These are phyloP conservation scores for Anoplius nigerrimus DNA, from an alignment of 2,888 invertebrate genomes.

Conservation along the genomic window DNA sequence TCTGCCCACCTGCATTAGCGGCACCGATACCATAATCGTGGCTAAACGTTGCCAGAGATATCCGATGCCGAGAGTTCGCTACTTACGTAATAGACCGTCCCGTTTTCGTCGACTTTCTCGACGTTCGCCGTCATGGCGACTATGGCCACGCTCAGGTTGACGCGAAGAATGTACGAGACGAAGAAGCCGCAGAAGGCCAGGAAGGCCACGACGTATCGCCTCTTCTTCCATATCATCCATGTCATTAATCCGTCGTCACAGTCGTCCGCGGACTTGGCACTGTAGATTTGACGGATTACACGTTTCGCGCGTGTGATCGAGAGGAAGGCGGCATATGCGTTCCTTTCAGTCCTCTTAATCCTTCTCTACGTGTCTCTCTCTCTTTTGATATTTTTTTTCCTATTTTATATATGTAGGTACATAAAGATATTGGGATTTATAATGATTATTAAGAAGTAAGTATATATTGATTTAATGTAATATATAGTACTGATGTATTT, in stretches of 20 bases:
- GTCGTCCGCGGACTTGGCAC: slow-evolving; percentile 56
- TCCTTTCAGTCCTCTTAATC: not conserved
- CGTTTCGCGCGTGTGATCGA: not conserved
- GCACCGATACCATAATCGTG: too few relatives aligned
- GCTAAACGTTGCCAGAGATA: too few relatives aligned
- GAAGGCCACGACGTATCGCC: slow-evolving; percentile 85
- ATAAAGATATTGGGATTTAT: too few relatives aligned
- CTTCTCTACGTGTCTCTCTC: not conserved
- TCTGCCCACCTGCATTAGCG: too few relatives aligned
- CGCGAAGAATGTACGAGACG: slow-evolving; percentile 88
- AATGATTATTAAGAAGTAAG: too few relatives aligned
- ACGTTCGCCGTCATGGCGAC: slow-evolving; percentile 92
- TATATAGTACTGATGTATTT: too few relatives aligned
- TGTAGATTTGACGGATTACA: slow-evolving; percentile 24
- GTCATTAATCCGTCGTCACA: slow-evolving; percentile 64
- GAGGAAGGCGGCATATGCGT: not conserved
- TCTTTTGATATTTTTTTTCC: too few relatives aligned
- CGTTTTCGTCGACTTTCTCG: slow-evolving; percentile 79
- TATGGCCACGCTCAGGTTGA: slow-evolving; percentile 94
- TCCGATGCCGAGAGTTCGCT: too few relatives aligned
- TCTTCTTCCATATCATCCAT: slow-evolving; percentile 85
- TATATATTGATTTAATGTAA: too few relatives aligned
- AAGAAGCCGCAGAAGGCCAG: slow-evolving; percentile 91
- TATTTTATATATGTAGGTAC: too few relatives aligned
- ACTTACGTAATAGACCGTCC: slow-evolving; percentile 79